A percentile compares a stretch with the other conserved stretches of the same genome.
These are phyloP conservation scores for Cossypha polioptera DNA, from an alignment of 2,797 vertebrate species.

Conservation along the genomic window DNA sequence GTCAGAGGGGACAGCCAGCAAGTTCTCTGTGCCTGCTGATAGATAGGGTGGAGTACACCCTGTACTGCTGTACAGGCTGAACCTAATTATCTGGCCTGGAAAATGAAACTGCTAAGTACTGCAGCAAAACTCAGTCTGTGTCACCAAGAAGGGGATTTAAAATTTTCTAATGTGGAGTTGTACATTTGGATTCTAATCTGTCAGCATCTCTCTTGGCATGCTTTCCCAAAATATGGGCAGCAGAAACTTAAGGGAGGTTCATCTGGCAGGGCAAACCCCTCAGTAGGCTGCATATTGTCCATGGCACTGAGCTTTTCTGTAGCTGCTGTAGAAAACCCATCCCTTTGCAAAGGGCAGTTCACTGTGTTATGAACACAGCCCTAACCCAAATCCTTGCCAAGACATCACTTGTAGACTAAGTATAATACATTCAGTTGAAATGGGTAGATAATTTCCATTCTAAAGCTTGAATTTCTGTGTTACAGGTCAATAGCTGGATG, in stretches of 20 bases:
- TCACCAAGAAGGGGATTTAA: neutral
- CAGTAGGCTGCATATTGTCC: neutral
- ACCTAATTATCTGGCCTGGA: neutral
- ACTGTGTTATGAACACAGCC: neutral
- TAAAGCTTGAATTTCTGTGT: neutral
- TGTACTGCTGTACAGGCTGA: neutral
- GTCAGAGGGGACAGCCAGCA: neutral
- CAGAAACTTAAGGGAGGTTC: neutral
- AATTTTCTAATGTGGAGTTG: neutral
- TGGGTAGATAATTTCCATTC: neutral
- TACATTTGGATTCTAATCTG: neutral
- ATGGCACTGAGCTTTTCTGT: neutral
- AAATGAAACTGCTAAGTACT: neutral
- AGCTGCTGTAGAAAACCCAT: neutral
- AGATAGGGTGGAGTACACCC: neutral
- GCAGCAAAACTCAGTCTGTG: neutral
- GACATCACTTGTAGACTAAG: neutral
- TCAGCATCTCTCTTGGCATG: neutral
- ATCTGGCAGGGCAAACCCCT: neutral
- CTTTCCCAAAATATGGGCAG: neutral
- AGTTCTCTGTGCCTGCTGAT: neutral
- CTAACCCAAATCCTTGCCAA: neutral
- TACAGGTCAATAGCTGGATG: neutral
- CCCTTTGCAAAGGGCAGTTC: neutral
- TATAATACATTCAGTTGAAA: neutral